These are phyloP conservation scores for Ptilodon capucinus DNA, from an alignment of 2,888 invertebrate species.

Conservation along the genomic window DNA sequence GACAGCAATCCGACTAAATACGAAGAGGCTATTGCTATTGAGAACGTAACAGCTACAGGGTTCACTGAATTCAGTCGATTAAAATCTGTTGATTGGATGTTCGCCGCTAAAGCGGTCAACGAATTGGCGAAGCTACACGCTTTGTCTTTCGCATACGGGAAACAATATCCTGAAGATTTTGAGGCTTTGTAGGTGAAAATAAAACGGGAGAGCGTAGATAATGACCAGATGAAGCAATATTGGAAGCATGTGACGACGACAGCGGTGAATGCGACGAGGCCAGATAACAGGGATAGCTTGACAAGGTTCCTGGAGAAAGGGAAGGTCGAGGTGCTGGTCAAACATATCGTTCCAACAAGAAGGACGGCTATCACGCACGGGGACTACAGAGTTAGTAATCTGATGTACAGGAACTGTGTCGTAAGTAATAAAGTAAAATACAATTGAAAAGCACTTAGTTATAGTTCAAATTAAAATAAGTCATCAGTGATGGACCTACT, in stretches of 20 bases:
- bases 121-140: slow-evolving; percentile 54
- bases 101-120: slow-evolving; percentile 32
- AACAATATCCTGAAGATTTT: slow-evolving; percentile 41
- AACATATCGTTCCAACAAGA: slow-evolving; percentile 20
- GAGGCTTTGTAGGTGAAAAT: not conserved
- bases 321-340: slow-evolving; percentile 8
- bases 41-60: slow-evolving; percentile 38
- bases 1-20: slow-evolving; percentile 23
- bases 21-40: slow-evolving; percentile 49
- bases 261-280: slow-evolving; percentile 23
- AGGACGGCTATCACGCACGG: slow-evolving; percentile 36
- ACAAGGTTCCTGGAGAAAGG: slow-evolving; percentile 23
- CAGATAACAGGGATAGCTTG: slow-evolving; percentile 36
- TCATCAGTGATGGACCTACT: too few species aligned
- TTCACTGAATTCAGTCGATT: slow-evolving; percentile 41
- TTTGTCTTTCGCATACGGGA: slow-evolving; percentile 45
- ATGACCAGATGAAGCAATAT: slow-evolving; percentile 1
- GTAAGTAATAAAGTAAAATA: too few species aligned
- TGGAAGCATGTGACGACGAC: not conserved
- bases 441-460: too few species aligned
- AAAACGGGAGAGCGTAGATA: not conserved
- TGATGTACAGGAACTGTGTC: slow-evolving; percentile 30
- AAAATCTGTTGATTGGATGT: slow-evolving; percentile 40
- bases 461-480: too few species aligned
- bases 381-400: slow-evolving; percentile 42